Evolutionary conservation across 2,113 vertebrate genomes (phyloP).

Genomic region (Cyanocitta stelleri): DNA sequence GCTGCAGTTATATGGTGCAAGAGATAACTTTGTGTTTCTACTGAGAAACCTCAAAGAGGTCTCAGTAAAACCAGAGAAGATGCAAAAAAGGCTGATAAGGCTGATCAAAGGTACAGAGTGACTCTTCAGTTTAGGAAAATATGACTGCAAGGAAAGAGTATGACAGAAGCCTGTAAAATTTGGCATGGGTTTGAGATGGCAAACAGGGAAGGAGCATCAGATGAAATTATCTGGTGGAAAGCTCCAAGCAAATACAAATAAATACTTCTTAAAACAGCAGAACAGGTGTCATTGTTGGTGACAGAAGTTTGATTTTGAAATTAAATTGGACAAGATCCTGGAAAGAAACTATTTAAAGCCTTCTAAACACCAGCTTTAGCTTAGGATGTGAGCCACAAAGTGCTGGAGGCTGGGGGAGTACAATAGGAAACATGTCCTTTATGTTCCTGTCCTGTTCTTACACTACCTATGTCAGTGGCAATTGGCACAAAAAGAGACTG

Average conservation of each 20-base stretch:
- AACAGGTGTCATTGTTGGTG: neutral
- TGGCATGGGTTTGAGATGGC: neutral
- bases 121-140: neutral
- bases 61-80: neutral
- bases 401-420: neutral
- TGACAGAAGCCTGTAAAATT: neutral
- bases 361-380: neutral
- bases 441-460: neutral
- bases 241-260: neutral
- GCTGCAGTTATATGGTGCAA: neutral
- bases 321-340: neutral
- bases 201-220: neutral
- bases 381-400: neutral
- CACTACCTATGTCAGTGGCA: neutral
- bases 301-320: neutral
- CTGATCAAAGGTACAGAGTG: accelerated
- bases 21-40: neutral
- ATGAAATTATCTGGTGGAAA: neutral
- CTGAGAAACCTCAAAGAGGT: neutral
- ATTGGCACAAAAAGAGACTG: neutral
- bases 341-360: neutral
- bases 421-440: neutral
- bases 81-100: neutral
- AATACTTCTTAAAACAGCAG: neutral
- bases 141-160: neutral